These are phyloP conservation scores for Yasuhikotakia modesta DNA, from an alignment of 2,797 vertebrate species.

Conservation along the genomic window DNA sequence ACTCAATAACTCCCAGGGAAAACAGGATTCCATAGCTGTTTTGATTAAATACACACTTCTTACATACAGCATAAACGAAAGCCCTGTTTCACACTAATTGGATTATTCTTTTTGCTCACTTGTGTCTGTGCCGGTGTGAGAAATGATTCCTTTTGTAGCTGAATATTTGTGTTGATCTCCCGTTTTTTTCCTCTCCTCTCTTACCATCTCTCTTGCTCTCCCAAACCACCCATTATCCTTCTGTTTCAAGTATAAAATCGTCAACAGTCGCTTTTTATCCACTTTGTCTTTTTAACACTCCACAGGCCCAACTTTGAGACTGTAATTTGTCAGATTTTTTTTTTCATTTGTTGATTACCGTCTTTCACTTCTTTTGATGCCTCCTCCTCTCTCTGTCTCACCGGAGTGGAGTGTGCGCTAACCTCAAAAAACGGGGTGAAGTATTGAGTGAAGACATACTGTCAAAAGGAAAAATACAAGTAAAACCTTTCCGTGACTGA, in stretches of 20 bases:
- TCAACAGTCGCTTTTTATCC: constrained; percentile 24
- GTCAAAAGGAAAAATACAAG: constrained; percentile 24
- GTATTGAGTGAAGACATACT: constrained; percentile 58
- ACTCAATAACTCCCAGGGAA: constrained; percentile 66
- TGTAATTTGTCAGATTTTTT: constrained; percentile 25
- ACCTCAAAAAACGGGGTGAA: constrained; percentile 46
- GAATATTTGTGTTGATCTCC: constrained; percentile 42
- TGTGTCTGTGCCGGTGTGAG: constrained; percentile 40
- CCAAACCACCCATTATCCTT: constrained; percentile 30
- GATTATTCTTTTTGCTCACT: constrained; percentile 63
- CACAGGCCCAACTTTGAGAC: not conserved
- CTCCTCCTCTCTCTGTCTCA: constrained; percentile 33
- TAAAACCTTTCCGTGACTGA: constrained; percentile 47
- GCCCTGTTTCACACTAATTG: constrained; percentile 69
- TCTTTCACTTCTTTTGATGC: constrained; percentile 35
- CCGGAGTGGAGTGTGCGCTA: constrained; percentile 38
- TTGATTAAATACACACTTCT: constrained; percentile 75
- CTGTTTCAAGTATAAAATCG: constrained; percentile 44
- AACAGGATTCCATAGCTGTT: constrained; percentile 64
- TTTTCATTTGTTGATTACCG: constrained; percentile 34
- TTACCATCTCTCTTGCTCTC: constrained; percentile 5
- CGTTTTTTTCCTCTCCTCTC: constrained; percentile 22
- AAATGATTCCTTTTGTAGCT: constrained; percentile 52
- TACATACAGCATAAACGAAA: constrained; percentile 68
- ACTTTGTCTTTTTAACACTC: constrained; percentile 30